Evolutionary conservation across 2,797 vertebrate species (phyloP).

Genomic region (Morus bassanus): DNA sequence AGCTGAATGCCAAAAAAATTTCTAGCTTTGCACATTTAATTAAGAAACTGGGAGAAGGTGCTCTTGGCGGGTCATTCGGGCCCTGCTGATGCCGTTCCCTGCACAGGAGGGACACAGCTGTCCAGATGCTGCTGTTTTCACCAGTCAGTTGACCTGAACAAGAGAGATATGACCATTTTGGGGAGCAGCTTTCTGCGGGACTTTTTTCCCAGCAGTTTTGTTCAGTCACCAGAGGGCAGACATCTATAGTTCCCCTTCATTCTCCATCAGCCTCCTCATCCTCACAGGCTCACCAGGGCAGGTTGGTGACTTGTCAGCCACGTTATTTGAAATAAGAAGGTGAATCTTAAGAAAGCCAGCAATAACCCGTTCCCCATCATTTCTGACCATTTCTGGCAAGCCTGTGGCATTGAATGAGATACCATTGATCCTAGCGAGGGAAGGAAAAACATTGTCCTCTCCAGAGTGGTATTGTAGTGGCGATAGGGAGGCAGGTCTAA

Average conservation of each 20-base stretch:
- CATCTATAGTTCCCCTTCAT: neutral
- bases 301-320: neutral
- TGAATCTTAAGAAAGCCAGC: neutral
- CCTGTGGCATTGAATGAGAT: neutral
- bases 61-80: accelerated
- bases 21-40: neutral
- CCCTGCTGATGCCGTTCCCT: neutral
- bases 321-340: neutral
- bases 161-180: neutral
- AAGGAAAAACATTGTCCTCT: neutral
- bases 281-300: neutral
- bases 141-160: neutral
- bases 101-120: neutral
- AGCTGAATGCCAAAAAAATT: neutral
- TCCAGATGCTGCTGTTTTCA: neutral
- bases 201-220: neutral
- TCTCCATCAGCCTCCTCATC: neutral
- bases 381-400: neutral
- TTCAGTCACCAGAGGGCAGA: neutral
- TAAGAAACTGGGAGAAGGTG: neutral
- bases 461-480: accelerated
- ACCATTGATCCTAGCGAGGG: neutral
- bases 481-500: neutral
- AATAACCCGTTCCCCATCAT: neutral
- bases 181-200: neutral